Evolutionary conservation across 2,113 vertebrate species (phyloP).

Genomic region (Corvus hawaiiensis): DNA sequence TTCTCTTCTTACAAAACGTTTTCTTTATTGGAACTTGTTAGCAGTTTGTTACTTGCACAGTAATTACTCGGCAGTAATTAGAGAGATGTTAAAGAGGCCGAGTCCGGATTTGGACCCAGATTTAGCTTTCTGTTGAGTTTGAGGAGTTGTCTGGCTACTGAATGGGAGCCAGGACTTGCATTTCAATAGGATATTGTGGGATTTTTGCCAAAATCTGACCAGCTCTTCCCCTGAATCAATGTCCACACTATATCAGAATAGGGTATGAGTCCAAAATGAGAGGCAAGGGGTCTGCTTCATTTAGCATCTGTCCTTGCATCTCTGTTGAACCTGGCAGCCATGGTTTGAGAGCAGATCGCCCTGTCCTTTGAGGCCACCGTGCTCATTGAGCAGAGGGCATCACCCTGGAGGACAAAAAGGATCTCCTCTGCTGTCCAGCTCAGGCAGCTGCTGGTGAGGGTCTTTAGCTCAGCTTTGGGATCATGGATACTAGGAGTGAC

Average conservation of each 20-base stretch:
- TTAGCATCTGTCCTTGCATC: neutral
- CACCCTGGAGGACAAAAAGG: neutral
- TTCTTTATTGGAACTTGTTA: conserved; percentile 35
- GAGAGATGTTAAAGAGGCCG: neutral
- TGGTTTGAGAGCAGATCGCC: neutral
- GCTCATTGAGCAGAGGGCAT: neutral
- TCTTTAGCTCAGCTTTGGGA: neutral
- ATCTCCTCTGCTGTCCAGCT: neutral
- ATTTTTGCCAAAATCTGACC: neutral
- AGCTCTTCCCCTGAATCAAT: accelerated
- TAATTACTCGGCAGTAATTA: neutral
- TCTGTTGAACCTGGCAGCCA: neutral
- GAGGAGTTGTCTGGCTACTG: neutral
- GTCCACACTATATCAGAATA: accelerated
- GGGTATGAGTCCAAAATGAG: accelerated
- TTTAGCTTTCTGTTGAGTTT: neutral
- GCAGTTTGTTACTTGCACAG: neutral
- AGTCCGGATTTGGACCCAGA: neutral
- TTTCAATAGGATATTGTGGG: neutral
- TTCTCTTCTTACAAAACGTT: neutral
- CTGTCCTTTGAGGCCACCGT: neutral
- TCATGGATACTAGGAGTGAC: accelerated
- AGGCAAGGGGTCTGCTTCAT: neutral
- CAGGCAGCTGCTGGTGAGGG: neutral
- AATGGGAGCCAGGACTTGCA: neutral